Conservation (phyloP, 2,113 vertebrate species). For the Leucopternis melanops region DNA sequence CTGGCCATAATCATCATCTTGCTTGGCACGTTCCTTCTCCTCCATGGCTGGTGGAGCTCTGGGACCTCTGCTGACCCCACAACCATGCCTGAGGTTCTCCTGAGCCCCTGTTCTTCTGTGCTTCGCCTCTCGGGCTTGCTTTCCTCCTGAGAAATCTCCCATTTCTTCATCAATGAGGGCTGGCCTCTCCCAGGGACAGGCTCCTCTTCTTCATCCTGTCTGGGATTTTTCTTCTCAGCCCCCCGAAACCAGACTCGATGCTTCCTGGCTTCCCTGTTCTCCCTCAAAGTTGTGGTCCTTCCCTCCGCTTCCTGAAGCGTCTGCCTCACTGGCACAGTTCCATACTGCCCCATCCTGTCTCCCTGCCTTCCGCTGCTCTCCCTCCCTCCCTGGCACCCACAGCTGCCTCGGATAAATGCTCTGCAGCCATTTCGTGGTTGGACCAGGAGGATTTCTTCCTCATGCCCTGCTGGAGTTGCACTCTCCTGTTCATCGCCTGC, state of each 20-base stretch:
- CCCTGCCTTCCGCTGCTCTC: background rate
- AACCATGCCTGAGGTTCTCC: background rate
- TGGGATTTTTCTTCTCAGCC: background rate
- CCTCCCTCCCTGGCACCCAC: background rate
- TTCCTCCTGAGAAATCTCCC: background rate
- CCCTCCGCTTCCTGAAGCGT: background rate
- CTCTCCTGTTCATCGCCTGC: background rate
- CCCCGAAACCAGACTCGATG: too few species aligned
- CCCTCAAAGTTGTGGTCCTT: background rate
- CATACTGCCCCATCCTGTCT: background rate
- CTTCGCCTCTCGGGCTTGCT: background rate
- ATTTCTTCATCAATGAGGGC: background rate
- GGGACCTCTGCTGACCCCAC: background rate
- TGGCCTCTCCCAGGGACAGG: background rate
- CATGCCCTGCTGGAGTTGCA: background rate
- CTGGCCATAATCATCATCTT: background rate
- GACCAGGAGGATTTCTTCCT: background rate
- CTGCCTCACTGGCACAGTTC: background rate
- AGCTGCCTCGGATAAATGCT: too few species aligned
- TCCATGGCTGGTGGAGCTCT: background rate
- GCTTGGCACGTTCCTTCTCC: rapidly evolving
- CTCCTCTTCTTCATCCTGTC: background rate
- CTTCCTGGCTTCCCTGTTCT: background rate
- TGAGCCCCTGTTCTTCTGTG: background rate
- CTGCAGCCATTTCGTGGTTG: background rate